Percentiles rank a stretch among this genome's conserved stretches.
Evolutionary conservation across 92 coral and sea anemone species (phyloP).

Genomic region (Parazoanthus atlanticus): DNA sequence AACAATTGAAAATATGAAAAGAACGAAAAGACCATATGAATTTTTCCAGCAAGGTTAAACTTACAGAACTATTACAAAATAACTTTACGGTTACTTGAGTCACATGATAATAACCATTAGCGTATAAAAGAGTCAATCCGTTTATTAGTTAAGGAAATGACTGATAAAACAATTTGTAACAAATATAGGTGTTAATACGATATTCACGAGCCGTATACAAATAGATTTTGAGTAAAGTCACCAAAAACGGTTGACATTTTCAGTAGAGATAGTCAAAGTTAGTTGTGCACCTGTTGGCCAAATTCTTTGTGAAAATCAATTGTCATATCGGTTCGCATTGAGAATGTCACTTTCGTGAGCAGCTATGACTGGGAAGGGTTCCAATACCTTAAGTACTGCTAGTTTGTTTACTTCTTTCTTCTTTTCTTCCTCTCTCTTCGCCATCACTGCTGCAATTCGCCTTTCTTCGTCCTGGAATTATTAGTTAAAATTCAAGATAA

Average conservation of each 20-base stretch:
- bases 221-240: not conserved
- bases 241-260: not conserved
- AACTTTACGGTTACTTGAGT: not conserved
- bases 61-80: not conserved
- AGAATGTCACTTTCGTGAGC: too few relatives aligned
- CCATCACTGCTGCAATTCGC: slow-evolving; percentile 89
- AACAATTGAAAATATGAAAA: too few relatives aligned
- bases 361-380: too few relatives aligned
- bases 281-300: not conserved
- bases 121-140: not conserved
- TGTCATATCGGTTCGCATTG: too few relatives aligned
- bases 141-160: not conserved
- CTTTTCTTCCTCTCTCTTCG: slow-evolving; percentile 92
- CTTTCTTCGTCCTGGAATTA: slow-evolving; percentile 88
- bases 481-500: not conserved
- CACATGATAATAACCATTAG: not conserved
- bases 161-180: not conserved
- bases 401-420: slow-evolving; percentile 86
- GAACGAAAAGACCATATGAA: not conserved
- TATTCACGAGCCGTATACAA: not conserved
- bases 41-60: too few relatives aligned
- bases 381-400: slow-evolving; percentile 83
- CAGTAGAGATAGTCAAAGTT: not conserved
- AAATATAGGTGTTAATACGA: not conserved
- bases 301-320: too few relatives aligned